These are phyloP conservation scores for Oceanodroma tethys DNA, from an alignment of 2,113 vertebrate species.

Conservation along the genomic window DNA sequence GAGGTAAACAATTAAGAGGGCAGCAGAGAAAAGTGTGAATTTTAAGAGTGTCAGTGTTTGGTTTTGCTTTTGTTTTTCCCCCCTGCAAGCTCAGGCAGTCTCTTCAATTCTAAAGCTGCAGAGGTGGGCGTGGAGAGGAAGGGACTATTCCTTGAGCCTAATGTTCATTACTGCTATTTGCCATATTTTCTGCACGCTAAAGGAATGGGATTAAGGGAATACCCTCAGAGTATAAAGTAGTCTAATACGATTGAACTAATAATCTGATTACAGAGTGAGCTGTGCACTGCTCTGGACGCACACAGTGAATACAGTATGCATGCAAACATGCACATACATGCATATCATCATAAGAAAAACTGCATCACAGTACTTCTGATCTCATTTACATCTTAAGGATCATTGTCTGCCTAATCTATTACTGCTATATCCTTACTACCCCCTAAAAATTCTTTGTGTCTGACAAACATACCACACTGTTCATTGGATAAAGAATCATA, in stretches of 20 bases:
- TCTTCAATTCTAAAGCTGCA: not conserved
- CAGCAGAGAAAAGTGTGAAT: not conserved
- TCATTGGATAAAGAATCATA: not conserved
- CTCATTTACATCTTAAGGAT: not conserved
- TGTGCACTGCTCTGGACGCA: not conserved
- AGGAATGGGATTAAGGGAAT: not conserved
- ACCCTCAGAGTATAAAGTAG: not conserved
- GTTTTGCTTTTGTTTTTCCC: not conserved
- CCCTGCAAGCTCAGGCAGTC: not conserved
- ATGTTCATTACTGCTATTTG: not conserved
- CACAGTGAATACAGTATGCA: not conserved
- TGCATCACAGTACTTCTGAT: not conserved
- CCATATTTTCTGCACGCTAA: not conserved
- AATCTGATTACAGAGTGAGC: constrained; percentile 3
- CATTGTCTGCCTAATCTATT: not conserved
- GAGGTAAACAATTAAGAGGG: not conserved
- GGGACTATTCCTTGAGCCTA: not conserved
- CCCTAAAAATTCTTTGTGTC: not conserved
- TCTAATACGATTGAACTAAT: not conserved
- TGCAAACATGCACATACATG: not conserved
- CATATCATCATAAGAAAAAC: not conserved
- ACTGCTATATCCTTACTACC: not conserved
- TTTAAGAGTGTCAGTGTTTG: not conserved
- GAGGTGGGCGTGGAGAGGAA: not conserved
- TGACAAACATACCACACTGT: not conserved